Conservation (phyloP, 92 coral and sea anemone genomes). For the Blastomussa wellsi region DNA sequence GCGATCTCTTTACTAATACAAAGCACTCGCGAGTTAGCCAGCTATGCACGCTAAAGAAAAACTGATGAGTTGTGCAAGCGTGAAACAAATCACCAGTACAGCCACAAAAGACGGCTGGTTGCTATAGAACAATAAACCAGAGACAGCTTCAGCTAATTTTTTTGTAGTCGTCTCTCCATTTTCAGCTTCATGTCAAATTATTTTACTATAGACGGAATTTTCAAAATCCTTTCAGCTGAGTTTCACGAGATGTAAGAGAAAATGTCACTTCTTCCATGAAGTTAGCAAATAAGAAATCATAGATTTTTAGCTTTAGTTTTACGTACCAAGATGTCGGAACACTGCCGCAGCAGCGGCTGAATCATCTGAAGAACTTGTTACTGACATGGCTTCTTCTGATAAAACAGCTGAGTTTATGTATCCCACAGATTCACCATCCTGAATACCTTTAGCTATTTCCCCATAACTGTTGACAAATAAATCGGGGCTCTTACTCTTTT, state of each 20-base stretch:
- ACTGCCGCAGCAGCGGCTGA: constrained; percentile 74
- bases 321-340: constrained; percentile 75
- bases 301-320: not conserved
- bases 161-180: too few relatives aligned
- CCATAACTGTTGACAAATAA: not conserved
- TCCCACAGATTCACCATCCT: not conserved
- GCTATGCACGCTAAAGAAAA: too few relatives aligned
- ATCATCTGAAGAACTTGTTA: constrained; percentile 63
- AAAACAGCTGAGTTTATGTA: constrained; percentile 1
- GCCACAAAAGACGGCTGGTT: too few relatives aligned
- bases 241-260: not conserved
- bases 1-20: too few relatives aligned
- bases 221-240: too few relatives aligned
- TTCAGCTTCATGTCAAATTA: too few relatives aligned
- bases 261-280: not conserved
- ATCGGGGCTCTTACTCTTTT: too few relatives aligned
- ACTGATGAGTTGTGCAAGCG: too few relatives aligned
- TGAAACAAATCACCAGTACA: too few relatives aligned
- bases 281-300: not conserved
- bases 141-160: not conserved
- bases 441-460: not conserved
- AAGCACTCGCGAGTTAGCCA: too few relatives aligned
- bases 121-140: too few relatives aligned
- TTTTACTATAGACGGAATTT: too few relatives aligned
- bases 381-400: constrained; percentile 66